Evolutionary conservation across 2,888 invertebrate genomes (phyloP), one percentile per base, ranked within the genome.

Genomic region (Plutella xylostella): DNA sequence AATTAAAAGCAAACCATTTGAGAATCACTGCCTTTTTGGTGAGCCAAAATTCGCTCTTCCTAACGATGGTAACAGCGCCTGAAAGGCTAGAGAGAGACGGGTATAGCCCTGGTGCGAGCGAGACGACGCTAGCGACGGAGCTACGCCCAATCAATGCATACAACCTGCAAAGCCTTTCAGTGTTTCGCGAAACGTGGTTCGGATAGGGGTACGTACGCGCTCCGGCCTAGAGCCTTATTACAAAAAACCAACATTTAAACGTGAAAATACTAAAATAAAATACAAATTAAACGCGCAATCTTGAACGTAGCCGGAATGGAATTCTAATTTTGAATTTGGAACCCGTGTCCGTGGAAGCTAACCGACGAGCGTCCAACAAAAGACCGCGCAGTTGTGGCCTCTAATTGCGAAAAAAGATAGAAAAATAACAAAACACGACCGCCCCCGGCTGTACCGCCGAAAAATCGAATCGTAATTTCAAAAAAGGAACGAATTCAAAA

Each of bases 81-180:
- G 63, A 39, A 68, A 77, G 47, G 9, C 21, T 9, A 12, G 47
- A 44, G 7, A 42, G 68, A 51, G 70, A 72, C 45, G 47, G 51
- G 39, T 47, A 28, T 57, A 48, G 41, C 30, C 22, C 43, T 52
- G 0, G 73, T 7, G 17, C 34, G 63, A 76, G 40, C 39, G 71
- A 57, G 79, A 77, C 56, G 53, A 44, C 30, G 45, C 55, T 53
- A 72, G 43, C 42, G 11, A 56, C 49, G 57, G 49, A 75, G 79
- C 68, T 82, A 67, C 79, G 74, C 72, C 80, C 68, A 82, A 82
- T 82, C 82, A 79, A 83, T 83, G 82, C 78, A 79, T 67, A 71
- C 65, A 71, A 68, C 65, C 76, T 78, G 78, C 78, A 75, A 66
- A 65, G 60, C 57, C 57, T 64, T 17, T 68, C 60, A 82, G 80